Evolutionary conservation across 2,888 invertebrate genomes (phyloP).

Genomic region (Cantharis flavilabris): DNA sequence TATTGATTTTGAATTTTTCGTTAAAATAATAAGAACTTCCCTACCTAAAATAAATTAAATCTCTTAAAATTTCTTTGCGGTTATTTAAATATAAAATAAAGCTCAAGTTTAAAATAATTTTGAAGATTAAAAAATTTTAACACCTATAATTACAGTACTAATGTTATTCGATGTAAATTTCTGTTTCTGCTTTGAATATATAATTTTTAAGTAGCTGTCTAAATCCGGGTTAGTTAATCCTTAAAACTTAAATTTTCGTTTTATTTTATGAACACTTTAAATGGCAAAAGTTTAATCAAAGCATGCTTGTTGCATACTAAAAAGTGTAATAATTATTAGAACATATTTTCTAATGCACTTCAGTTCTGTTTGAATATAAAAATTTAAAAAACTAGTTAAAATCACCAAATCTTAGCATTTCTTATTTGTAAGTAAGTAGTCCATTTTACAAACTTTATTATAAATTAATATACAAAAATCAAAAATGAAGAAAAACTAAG

Average conservation of each 20-base stretch:
- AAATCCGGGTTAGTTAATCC: background rate
- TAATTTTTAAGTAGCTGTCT: background rate
- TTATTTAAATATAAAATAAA: background rate
- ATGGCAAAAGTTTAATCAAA: slow-evolving; percentile 1
- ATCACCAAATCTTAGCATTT: background rate
- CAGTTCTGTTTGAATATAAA: background rate
- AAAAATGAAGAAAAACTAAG: too few relatives aligned
- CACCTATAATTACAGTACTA: background rate
- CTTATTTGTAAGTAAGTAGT: too few relatives aligned
- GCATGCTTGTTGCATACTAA: background rate
- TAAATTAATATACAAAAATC: too few relatives aligned
- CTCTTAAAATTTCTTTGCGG: background rate
- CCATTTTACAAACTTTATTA: too few relatives aligned
- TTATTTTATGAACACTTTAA: background rate
- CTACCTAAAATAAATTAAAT: background rate
- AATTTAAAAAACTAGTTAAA: background rate
- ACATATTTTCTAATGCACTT: background rate
- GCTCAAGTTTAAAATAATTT: background rate
- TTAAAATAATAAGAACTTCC: background rate
- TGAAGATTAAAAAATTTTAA: background rate
- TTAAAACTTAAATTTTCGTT: background rate
- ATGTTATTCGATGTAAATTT: background rate
- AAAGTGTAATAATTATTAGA: background rate
- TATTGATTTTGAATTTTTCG: background rate
- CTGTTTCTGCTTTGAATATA: background rate